Evolutionary conservation across 1,140 invertebrate species (phyloP).

Genomic region (Nebria ingens): DNA sequence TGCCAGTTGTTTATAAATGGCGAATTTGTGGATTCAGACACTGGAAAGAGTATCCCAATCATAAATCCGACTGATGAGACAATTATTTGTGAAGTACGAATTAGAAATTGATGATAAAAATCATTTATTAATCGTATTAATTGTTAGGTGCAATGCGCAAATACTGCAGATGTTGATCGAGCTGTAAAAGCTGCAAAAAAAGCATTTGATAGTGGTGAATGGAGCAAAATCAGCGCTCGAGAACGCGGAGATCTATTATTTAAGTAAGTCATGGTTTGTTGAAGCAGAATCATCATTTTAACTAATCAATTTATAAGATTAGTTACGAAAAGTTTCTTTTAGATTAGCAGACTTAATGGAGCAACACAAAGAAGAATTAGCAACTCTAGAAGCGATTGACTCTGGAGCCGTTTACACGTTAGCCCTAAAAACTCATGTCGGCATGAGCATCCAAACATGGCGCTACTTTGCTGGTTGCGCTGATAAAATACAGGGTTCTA

Average conservation of each 20-base stretch:
- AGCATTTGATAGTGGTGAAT: conserved; percentile 80
- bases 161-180: conserved; percentile 68
- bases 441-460: conserved; percentile 91
- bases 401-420: conserved; percentile 93
- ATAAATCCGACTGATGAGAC: conserved; percentile 83
- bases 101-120: background rate
- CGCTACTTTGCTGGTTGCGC: conserved; percentile 89
- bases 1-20: conserved; percentile 88
- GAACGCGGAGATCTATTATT: conserved; percentile 67
- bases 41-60: conserved; percentile 49
- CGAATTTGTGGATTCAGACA: conserved; percentile 71
- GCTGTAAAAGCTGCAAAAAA: conserved; percentile 77
- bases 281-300: background rate
- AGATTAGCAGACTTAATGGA: conserved; percentile 91
- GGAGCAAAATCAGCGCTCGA: conserved; percentile 77
- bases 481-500: conserved; percentile 88
- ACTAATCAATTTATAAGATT: too few relatives aligned
- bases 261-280: conserved; percentile 39
- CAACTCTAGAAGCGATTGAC: conserved; percentile 85
- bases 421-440: conserved; percentile 86
- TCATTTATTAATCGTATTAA: background rate
- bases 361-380: conserved; percentile 84
- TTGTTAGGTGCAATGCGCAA: conserved; percentile 61
- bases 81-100: conserved; percentile 55
- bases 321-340: too few relatives aligned